Percentiles rank a stretch among this genome's conserved stretches.
Evolutionary conservation across 1,140 invertebrate genomes (phyloP).

Genomic region (Rhagoletis pomonella): DNA sequence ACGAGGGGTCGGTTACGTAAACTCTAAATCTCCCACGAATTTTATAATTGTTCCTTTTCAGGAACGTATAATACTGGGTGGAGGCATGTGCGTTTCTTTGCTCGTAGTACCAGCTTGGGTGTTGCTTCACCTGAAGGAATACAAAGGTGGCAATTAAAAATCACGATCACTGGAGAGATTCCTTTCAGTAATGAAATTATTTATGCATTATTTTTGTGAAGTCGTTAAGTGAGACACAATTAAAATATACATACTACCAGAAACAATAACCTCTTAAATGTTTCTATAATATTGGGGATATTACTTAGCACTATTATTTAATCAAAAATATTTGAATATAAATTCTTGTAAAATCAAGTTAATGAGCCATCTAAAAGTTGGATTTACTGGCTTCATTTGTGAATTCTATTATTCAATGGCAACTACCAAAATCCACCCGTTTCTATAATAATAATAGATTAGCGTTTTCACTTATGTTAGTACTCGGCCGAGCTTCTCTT

Average conservation of each 20-base stretch:
- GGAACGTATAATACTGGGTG: slow-evolving; percentile 71
- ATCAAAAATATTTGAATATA: too few relatives aligned
- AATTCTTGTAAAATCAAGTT: too few relatives aligned
- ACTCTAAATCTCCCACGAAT: slow-evolving; percentile 40
- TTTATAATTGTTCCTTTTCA: slow-evolving; percentile 58
- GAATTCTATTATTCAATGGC: too few relatives aligned
- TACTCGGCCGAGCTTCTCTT: too few relatives aligned
- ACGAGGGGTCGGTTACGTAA: slow-evolving; percentile 67
- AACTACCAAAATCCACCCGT: too few relatives aligned
- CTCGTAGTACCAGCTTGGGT: slow-evolving; percentile 71
- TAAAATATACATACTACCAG: not conserved
- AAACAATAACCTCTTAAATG: too few relatives aligned
- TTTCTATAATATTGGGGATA: too few relatives aligned
- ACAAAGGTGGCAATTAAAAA: slow-evolving; percentile 69
- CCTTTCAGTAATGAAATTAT: slow-evolving; percentile 25
- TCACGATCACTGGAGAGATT: not conserved
- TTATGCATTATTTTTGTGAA: not conserved
- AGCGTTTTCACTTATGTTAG: too few relatives aligned
- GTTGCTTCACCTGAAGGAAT: slow-evolving; percentile 71
- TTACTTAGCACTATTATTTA: too few relatives aligned
- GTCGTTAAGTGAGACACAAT: slow-evolving; percentile 12
- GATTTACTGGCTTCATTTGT: too few relatives aligned
- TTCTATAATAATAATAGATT: too few relatives aligned
- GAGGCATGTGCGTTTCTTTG: slow-evolving; percentile 68
- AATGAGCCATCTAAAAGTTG: too few relatives aligned